Evolutionary conservation across 2,888 invertebrate species (phyloP), one percentile per base, ranked within the genome.

Genomic region (Arge pagana): DNA sequence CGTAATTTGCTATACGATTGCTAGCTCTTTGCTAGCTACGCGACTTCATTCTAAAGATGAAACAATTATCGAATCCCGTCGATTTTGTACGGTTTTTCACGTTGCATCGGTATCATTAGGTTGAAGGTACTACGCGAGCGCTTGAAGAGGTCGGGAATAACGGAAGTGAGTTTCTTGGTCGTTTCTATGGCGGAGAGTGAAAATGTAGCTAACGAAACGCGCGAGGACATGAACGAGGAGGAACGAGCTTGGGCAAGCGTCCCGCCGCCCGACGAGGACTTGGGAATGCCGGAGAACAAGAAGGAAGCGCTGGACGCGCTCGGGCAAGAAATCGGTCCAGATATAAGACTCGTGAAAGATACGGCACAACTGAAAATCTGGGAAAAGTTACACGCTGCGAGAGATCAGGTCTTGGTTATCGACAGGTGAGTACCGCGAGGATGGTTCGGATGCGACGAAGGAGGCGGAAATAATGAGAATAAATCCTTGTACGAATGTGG

Each of bases 401-500:
- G 63, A 37, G 67, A 72, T 52, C 71, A 72, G 56, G 60, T 72
- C 16, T 43, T 69, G 30, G 61, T 71, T 15, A 57, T 71, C 4
- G 72, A 72, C 61, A 62, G 68, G 66, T 71, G 43, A 57, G 58
- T 28, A 11, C 7, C 21, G 16, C 3, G 7, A 13, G 21, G 33
- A 21, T 13, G 10, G 23, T 11, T 7, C 4, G 8, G n/a, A 11
- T 26, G 23, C 6, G 15, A 16, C 4, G 4, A 35, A 16, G 16
- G 19, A 7, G 24, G 24, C 5, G 16, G 11, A 15, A 23, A 37
- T 41, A 5, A 23, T 23, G 13, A 31, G 4, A 18, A 41, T 2
- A n/a, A 10, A 19, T n/a, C 10, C 10, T 16, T 19, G 16, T 18
- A 37, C 16, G 13, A 31, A 35, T 19, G 31, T 15, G 10, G 40